Evolutionary conservation across 2,113 vertebrate genomes (phyloP).

Genomic region (Tragulus kanchil): DNA sequence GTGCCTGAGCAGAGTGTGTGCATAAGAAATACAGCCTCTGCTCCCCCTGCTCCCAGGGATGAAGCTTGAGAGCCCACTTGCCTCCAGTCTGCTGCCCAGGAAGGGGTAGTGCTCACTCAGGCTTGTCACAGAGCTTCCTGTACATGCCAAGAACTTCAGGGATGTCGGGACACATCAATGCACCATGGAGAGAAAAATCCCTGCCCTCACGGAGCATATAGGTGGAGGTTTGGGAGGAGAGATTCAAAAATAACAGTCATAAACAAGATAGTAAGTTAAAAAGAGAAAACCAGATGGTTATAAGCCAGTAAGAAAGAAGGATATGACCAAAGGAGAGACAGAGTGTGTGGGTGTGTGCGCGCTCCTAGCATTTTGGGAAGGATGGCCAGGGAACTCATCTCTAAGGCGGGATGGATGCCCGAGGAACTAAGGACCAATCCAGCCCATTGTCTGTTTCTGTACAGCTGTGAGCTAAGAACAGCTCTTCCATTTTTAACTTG

Average conservation of each 20-base stretch:
- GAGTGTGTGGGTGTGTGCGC: neutral
- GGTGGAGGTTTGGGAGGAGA: neutral
- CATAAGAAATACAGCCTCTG: rapidly evolving
- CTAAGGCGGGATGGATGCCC: neutral
- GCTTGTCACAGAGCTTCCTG: too few species aligned
- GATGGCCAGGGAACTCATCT: neutral
- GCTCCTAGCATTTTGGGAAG: neutral
- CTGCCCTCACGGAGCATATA: neutral
- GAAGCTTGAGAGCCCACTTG: rapidly evolving
- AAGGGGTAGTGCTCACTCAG: too few species aligned
- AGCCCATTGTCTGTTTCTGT: neutral
- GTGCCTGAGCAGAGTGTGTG: rapidly evolving
- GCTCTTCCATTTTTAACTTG: neutral
- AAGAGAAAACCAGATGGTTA: neutral
- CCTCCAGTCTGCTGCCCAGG: neutral
- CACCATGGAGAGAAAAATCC: neutral
- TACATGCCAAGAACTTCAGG: neutral
- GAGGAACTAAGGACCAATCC: neutral
- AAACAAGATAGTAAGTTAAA: neutral
- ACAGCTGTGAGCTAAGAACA: neutral
- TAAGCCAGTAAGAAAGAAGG: neutral
- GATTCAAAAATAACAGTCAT: neutral
- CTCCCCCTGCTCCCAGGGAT: neutral
- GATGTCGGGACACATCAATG: neutral
- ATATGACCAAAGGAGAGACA: neutral